Evolutionary conservation across 2,113 vertebrate species (phyloP), one percentile per base, ranked within the genome.

Genomic region (Melanerpes formicivorus): DNA sequence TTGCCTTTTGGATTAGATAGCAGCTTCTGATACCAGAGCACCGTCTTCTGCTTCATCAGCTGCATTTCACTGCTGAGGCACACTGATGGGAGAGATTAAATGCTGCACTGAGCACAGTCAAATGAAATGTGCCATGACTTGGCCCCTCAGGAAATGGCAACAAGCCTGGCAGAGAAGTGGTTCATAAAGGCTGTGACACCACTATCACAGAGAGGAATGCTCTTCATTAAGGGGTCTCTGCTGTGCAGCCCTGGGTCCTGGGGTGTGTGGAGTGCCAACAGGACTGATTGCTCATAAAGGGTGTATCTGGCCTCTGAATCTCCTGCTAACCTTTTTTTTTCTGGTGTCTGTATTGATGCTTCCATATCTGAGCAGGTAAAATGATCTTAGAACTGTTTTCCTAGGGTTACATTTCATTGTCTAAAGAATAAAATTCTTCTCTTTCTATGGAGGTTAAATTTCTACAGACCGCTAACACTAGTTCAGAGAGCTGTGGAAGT

Each of bases 131-230:
- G 7, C 17, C 37, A 17, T 2, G 1, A 18, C 40, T 54, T 29
- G 8, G 7, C 3, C 7, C 4, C 11, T 4, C 9, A 19, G 26
- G 44, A 64, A 81, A 54, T 2, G 7, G 70, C 34, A 63, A 44
- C 0, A 0, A 72, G 40, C 29, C 70, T 50, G 18, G 37, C 18
- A 65, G 44, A 54, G 10, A 23, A 12, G 30, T 29, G 15, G 8
- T 37, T 62, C 5, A 0, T 22, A 60, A 74, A 10, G n/a, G 15
- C 56, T 79, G 22, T 50, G 50, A 29, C 25, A 44, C 9, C 5
- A 23, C 52, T 62, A 0, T 18, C 3, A 0, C 0, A 0, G 23
- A 65, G 29, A 48, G 11, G 11, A 22, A 32, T 54, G 42, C 5
- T 56, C 30, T 62, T 11, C 37, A 11, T 27, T 25, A 13, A 58